A percentile compares a stretch with the other conserved stretches of the same genome.
Evolutionary conservation across 2,888 invertebrate species (phyloP).

Genomic region (Stomorhina lunata): DNA sequence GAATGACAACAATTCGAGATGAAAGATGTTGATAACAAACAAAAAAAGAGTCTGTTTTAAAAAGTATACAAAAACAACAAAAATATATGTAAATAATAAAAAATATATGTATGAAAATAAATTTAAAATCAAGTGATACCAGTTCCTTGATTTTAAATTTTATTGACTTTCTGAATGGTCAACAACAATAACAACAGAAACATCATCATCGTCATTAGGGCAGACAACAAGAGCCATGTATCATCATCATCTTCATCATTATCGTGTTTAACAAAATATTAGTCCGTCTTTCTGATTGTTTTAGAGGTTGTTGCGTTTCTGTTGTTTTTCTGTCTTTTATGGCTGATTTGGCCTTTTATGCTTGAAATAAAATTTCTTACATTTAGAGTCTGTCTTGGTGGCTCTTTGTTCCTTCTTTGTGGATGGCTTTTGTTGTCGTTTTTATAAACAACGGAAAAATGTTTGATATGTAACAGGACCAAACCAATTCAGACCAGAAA

Average conservation of each 20-base stretch:
- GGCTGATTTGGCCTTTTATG: conserved; percentile 32
- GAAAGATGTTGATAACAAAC: neutral
- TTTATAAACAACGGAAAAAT: neutral
- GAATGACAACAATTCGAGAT: neutral
- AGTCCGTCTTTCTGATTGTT: neutral
- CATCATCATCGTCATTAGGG: too few species aligned
- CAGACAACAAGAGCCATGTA: neutral
- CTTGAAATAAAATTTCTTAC: conserved; percentile 1
- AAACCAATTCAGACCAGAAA: too few species aligned
- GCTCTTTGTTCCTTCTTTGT: conserved; percentile 43
- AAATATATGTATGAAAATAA: conserved; percentile 16
- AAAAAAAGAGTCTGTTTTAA: neutral
- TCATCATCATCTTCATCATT: too few species aligned
- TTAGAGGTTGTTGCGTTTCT: too few species aligned
- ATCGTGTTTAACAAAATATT: neutral
- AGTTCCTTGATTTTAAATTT: conserved; percentile 40
- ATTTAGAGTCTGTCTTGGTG: conserved; percentile 1
- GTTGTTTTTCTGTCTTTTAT: neutral
- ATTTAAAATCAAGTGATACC: conserved; percentile 54
- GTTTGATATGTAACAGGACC: conserved; percentile 5
- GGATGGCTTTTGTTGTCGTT: neutral
- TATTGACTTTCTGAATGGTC: conserved; percentile 48
- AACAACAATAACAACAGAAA: neutral
- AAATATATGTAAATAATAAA: conserved; percentile 10
- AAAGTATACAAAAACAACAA: neutral